A percentile compares a stretch with the other conserved stretches of the same genome.
Evolutionary conservation across 2,888 invertebrate genomes (phyloP).

Genomic region (Drosophila fungiperda): DNA sequence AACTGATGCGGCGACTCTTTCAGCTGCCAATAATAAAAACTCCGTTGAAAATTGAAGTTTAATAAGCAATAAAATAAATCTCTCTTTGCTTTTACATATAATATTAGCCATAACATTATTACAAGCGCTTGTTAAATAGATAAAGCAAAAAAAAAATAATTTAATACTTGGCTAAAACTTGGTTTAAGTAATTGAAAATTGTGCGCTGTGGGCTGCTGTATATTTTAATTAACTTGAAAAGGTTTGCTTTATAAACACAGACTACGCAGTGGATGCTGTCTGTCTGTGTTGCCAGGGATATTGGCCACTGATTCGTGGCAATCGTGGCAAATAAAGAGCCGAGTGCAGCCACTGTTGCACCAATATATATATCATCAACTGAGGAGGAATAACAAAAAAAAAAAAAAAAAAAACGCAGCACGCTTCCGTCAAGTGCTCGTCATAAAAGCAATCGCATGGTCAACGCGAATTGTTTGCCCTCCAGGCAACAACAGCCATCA

Average conservation of each 20-base stretch:
- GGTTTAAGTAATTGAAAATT: constrained; percentile 64
- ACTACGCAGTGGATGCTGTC: not conserved
- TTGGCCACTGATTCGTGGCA: constrained; percentile 76
- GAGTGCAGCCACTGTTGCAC: constrained; percentile 20
- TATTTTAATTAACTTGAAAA: constrained; percentile 76
- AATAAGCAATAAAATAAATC: constrained; percentile 63
- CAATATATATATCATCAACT: constrained; percentile 57
- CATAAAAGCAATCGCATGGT: constrained; percentile 56
- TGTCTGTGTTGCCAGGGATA: constrained; percentile 43
- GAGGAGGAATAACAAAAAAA: constrained; percentile 23
- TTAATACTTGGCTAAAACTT: not conserved
- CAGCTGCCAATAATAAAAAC: constrained; percentile 28
- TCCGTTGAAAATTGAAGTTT: constrained; percentile 34
- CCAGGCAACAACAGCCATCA: constrained; percentile 18
- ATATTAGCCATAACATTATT: constrained; percentile 58
- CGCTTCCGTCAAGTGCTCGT: constrained; percentile 61
- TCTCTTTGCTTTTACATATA: constrained; percentile 14
- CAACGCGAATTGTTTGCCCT: constrained; percentile 55
- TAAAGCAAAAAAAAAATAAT: constrained; percentile 5
- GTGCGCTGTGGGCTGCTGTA: constrained; percentile 14
- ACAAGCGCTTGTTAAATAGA: constrained; percentile 43
- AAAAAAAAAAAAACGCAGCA: constrained; percentile 38
- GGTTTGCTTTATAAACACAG: constrained; percentile 58
- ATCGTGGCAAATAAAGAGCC: constrained; percentile 66
- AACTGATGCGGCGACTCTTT: constrained; percentile 19